Conservation (phyloP, 2,113 vertebrate species). For the Pygoscelis antarcticus region DNA sequence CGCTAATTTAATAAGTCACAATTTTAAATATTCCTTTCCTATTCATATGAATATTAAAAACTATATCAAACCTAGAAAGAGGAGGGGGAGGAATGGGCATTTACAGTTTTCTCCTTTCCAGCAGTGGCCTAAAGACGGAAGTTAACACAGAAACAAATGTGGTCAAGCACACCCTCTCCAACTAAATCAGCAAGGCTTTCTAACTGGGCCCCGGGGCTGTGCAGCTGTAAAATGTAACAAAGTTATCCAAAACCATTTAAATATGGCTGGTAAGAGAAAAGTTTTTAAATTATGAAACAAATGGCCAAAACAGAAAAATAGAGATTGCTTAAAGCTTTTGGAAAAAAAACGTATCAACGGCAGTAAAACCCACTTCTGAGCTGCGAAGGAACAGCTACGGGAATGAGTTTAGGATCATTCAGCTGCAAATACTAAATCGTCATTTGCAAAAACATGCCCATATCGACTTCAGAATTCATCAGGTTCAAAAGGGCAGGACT, state of each 20-base stretch:
- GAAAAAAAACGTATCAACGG: neutral
- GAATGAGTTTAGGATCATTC: neutral
- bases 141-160: neutral
- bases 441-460: neutral
- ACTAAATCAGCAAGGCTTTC: neutral
- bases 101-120: neutral
- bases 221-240: neutral
- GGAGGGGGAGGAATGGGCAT: neutral
- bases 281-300: neutral
- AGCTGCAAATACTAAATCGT: neutral
- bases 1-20: neutral
- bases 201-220: neutral
- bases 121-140: neutral
- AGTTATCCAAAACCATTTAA: neutral
- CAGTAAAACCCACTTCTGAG: neutral
- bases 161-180: neutral
- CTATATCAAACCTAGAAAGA: neutral
- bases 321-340: neutral
- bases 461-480: neutral
- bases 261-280: neutral
- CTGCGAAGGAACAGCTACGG: neutral
- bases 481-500: conserved; percentile 28
- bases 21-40: neutral
- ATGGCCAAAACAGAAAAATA: neutral
- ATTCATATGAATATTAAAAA: neutral